Evolutionary conservation across 2,888 invertebrate species (phyloP), one percentile per base, ranked within the genome.

Genomic region (Eurytoma californica): DNA sequence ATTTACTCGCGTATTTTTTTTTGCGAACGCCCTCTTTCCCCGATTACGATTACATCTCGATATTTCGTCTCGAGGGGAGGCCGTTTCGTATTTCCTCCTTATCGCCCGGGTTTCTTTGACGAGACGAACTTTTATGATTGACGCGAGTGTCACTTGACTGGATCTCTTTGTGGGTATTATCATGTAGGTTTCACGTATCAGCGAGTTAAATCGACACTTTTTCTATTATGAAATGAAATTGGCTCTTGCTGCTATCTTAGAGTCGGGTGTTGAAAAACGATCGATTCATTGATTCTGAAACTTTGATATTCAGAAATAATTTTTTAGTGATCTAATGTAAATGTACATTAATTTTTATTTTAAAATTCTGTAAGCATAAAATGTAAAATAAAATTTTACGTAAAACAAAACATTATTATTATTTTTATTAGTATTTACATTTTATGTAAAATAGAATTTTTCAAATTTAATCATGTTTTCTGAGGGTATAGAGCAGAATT

Each of bases 21-120:
- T 61, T 68, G 53, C 30, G 39, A 4, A n/a, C 18, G 18, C 18
- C 63, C 47, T 57, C 68, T 67, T 78, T 81, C 39, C 39, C 39
- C 80, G 75, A 81, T 78, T 78, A 76, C 57, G 75, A 78, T 81
- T 81, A 81, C 72, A 78, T 78, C 68, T 75, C 49, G 72, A 72
- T 75, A 78, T 73, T 77, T 63, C 70, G 9, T 73, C 66, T 28
- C 30, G 39, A n/a, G 55, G 72, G 72, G 49, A 14, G 60, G 20
- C 4, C 51, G 80, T 47, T 72, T 73, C 76, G 77, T 14, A 30
- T 76, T 72, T 73, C 65, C 39, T 65, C 16, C 73, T 75, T 73
- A 77, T 77, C 68, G 53, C 4, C 16, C 55, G 57, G 67, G 51
- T 65, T 30, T 51, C 76, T 65, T 74, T 60, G 61, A 51, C 47